Base-by-base conservation (phyloP, 1,140 invertebrate genomes). In the Zaprionus gabonicus region DNA sequence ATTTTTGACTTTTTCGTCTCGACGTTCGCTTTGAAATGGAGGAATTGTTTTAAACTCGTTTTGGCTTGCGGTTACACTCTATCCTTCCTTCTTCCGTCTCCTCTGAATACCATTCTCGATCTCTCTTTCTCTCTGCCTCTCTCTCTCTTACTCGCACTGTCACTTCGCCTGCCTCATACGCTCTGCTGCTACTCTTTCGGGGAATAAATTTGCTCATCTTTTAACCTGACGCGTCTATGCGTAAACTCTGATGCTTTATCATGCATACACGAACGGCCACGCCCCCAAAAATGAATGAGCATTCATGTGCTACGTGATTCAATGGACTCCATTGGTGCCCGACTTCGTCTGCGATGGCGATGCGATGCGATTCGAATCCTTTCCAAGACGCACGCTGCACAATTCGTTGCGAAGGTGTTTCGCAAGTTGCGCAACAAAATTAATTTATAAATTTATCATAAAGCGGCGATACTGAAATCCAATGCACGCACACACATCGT, bases 401-500 rank as follows among this genome's bases (percentile, higher is more conserved):
- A 12, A 53, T 56, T 38, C n/a, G 46, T 41, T 64, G 36, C 59
- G 38, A 58, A 78, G 65, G 64, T 75, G 71, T 70, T 66, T 58
- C 20, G 71, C 71, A 78, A 74, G 56, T 62, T 76, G 34, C 36
- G 46, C 56, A 49, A 56, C 57, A 51, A 71, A 78, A 59, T 78
- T 70, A 75, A 76, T 75, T 78, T 78, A 76, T 81, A 81, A 75
- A 76, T 79, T 79, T 79, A 78, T 79, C 68, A 80, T 78, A 78
- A 74, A 70, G 57, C 51, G 41, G 3, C 71, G 53, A 76, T 53
- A 73, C 49, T 41, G 36, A 63, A 74, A 69, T 62, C 66, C 49
- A 67, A 59, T 53, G 56, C 65, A 56, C 46, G 12, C 57, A 57
- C 58, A 72, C 34, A 51, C 41, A 71, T 59, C 66, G 55, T 41